Percentiles rank a stretch among this genome's conserved stretches.
phyloP scores from a whole-genome alignment of 2,888 invertebrate species.

The Morpho helenor region DNA sequence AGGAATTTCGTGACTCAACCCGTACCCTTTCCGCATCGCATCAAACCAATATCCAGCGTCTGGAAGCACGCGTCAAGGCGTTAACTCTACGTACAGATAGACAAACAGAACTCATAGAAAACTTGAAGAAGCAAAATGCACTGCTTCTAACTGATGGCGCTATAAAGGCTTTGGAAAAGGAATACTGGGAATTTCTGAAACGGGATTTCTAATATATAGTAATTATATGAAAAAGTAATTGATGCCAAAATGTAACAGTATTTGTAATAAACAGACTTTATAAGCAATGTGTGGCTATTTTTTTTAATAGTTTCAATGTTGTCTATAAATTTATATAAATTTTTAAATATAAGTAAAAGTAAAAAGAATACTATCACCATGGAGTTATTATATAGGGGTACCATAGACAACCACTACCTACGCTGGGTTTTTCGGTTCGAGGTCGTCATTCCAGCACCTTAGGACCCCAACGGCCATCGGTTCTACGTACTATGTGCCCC shows the following conservation, averaged over 20 bases:
- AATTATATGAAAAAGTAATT: not conserved
- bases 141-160: slow-evolving; percentile 47
- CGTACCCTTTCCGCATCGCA: slow-evolving; percentile 47
- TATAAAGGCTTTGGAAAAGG: slow-evolving; percentile 44
- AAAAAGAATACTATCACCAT: no score
- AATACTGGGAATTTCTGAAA: slow-evolving; percentile 52
- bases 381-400: no score
- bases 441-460: no score
- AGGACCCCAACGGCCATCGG: no score
- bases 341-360: no score
- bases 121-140: slow-evolving; percentile 51
- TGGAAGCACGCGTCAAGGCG: slow-evolving; percentile 43
- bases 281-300: no score
- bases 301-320: no score
- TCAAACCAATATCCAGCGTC: slow-evolving; percentile 44
- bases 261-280: not conserved
- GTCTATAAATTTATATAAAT: no score
- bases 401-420: no score
- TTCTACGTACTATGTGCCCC: no score
- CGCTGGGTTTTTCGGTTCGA: no score
- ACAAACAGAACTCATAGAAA: slow-evolving; percentile 52
- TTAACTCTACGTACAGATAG: slow-evolving; percentile 40
- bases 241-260: not conserved
- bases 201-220: slow-evolving; percentile 35
- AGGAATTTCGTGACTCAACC: slow-evolving; percentile 58